These are phyloP conservation scores for Thaumatotibia leucotreta DNA, from an alignment of 1,140 invertebrate genomes.

Conservation along the genomic window DNA sequence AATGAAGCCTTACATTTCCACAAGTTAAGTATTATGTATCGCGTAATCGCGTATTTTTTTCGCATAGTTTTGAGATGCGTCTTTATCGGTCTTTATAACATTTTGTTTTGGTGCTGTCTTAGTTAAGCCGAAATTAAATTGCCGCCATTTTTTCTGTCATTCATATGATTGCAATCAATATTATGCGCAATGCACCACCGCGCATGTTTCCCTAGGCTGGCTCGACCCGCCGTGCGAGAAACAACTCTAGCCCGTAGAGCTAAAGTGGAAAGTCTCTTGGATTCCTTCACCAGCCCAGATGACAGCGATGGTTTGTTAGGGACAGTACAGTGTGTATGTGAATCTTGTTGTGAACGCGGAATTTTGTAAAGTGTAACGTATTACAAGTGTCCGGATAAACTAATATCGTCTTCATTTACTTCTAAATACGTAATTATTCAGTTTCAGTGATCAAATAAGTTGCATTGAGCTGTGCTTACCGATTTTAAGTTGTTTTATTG, in stretches of 20 bases:
- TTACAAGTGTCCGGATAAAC: background rate
- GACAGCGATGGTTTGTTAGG: constrained; percentile 51
- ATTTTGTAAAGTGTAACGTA: constrained; percentile 2
- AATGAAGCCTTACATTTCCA: background rate
- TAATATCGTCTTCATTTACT: background rate
- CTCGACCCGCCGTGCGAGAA: constrained; percentile 12
- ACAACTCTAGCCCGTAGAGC: constrained; percentile 12
- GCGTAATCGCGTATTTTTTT: too few relatives aligned
- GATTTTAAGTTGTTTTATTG: background rate
- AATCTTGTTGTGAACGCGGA: constrained; percentile 38
- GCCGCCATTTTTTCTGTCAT: constrained; percentile 58
- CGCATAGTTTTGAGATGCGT: too few relatives aligned
- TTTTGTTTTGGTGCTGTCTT: background rate
- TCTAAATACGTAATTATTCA: background rate
- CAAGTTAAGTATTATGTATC: too few relatives aligned
- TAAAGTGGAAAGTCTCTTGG: constrained; percentile 19
- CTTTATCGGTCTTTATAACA: background rate
- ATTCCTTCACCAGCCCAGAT: constrained; percentile 35
- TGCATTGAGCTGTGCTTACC: background rate
- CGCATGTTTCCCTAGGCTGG: constrained; percentile 57
- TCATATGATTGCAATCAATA: constrained; percentile 73
- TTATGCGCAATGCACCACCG: constrained; percentile 68
- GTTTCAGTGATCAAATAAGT: background rate
- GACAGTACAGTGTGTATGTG: constrained; percentile 52
- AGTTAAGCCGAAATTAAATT: constrained; percentile 40